Evolutionary conservation across 1,140 invertebrate species (phyloP), one percentile per base, ranked within the genome.

Genomic region (Leucophenga varia): DNA sequence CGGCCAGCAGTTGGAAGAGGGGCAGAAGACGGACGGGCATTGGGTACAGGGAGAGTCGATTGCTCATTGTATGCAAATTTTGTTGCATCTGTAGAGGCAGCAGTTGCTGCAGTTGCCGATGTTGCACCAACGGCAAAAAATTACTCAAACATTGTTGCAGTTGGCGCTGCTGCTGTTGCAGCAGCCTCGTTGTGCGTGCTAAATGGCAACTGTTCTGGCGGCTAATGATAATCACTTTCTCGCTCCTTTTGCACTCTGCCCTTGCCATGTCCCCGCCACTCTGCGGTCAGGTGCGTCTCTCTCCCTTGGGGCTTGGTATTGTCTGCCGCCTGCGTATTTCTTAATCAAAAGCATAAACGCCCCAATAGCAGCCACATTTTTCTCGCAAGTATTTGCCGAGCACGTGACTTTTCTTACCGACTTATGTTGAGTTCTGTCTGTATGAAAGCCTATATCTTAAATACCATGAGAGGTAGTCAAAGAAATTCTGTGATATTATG

Each of bases 131-230:
- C 43, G 36, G 61, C 61, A 67, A 67, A 65, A 61, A 67, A 65
- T 65, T 65, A 65, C 55, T 65, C 59, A 67, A 63, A 67, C 63
- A 65, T 67, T 67, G 61, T 65, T 59, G 59, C 63, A 58, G 43
- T 50, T 43, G 45, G 18, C 52, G 45, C 10, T 59, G 42, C 14
- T 45, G 45, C 25, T 43, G 43, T 21, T 32, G 43, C 13, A 32
- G 48, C 48, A 36, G 32, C 52, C 43, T 55, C 52, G 52, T 63
- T 63, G 63, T 65, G 63, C 61, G 59, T 67, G 63, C 58, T 59
- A 61, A 65, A 65, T 67, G 63, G 63, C 52, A 56, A 59, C 63
- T 53, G 52, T 51, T 59, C 61, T 53, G 59, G n/a, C n/a, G n/a
- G 55, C 59, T 65, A 65, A 65, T 59, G 63, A 65, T 65, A 63